These are phyloP conservation scores for Acleris holmiana DNA, from an alignment of 2,888 invertebrate genomes.

Conservation along the genomic window DNA sequence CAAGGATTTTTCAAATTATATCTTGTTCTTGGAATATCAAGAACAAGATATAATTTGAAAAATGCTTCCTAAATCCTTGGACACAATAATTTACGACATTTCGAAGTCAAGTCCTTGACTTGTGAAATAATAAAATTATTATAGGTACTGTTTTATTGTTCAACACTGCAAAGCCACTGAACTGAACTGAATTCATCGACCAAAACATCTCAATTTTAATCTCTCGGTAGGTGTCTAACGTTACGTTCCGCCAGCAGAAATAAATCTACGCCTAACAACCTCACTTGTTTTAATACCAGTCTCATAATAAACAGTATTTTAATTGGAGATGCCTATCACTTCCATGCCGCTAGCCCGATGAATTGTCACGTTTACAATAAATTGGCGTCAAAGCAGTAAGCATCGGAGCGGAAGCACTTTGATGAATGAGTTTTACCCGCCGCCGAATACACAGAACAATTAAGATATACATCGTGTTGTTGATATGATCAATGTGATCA, in stretches of 20 bases:
- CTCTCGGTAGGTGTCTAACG: too few relatives aligned
- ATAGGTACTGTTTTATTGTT: too few relatives aligned
- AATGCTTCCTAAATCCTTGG: too few relatives aligned
- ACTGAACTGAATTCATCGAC: too few relatives aligned
- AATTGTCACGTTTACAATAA: constrained; percentile 12
- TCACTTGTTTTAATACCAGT: not conserved
- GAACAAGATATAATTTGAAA: too few relatives aligned
- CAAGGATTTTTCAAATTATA: too few relatives aligned
- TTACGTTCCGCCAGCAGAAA: not conserved
- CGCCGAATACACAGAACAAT: constrained; percentile 2
- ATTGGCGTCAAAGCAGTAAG: constrained; percentile 9
- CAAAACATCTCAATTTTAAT: too few relatives aligned
- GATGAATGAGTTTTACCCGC: constrained; percentile 1
- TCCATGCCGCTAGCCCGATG: constrained; percentile 9
- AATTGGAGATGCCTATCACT: constrained; percentile 3
- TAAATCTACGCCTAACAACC: not conserved
- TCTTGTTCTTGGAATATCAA: too few relatives aligned
- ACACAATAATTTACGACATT: too few relatives aligned
- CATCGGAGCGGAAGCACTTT: constrained; percentile 11
- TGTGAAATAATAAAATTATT: too few relatives aligned
- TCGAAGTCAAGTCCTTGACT: too few relatives aligned
- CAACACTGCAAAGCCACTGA: too few relatives aligned
- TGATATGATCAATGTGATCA: constrained; percentile 14
- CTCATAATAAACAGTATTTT: constrained; percentile 3
- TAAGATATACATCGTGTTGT: constrained; percentile 3